Evolutionary conservation across 2,797 vertebrate species (phyloP), one percentile per base, ranked within the genome.

Genomic region (Ctenosaura bakeri): DNA sequence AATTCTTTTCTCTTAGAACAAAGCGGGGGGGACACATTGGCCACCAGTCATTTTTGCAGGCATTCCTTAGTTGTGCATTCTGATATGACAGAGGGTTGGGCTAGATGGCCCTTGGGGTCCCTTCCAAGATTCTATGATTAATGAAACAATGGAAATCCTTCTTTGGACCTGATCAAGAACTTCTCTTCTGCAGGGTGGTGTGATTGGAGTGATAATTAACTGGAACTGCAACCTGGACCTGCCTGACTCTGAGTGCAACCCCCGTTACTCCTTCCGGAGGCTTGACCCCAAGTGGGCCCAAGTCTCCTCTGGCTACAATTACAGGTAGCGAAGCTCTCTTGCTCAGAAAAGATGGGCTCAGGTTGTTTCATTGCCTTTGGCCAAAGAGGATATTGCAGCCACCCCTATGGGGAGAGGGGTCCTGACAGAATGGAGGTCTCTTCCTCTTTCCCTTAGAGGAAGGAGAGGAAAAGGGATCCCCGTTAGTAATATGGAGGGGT

Each of bases 171-270:
- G 8, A 66, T 1, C 14, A 35, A 13, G 16, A 59, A 32, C n/a
- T 46, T 1, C 35, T 86, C 62, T 78, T 46, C 80, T 46, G 62
- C 95, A 99, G 98, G 98, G 98, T 32, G 98, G 98, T 6, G 97
- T 99, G 76, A 98, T 98, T 0, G 98, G 98, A 0, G 98, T 98
- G 90, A 98, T 98, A 91, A 99, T 99, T 90, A 98, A 98, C 97
- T 99, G 98, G 98, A 95, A 98, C 66, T 98, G 98, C 94, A 96
- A 98, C 94, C 96, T 99, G 84, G 98, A 99, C 93, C 85, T 98
- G 90, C 96, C 98, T 1, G 93, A 97, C 0, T 98, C 97, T 0
- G 29, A 96, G 24, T 98, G 98, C 93, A 97, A 97, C 89, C 98
- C 98, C 18, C 97, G 95, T 6, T 99, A 98, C 88, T 98, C 98